phyloP scores from a whole-genome alignment of 2,797 vertebrate species.

The Pangasius macronema region DNA sequence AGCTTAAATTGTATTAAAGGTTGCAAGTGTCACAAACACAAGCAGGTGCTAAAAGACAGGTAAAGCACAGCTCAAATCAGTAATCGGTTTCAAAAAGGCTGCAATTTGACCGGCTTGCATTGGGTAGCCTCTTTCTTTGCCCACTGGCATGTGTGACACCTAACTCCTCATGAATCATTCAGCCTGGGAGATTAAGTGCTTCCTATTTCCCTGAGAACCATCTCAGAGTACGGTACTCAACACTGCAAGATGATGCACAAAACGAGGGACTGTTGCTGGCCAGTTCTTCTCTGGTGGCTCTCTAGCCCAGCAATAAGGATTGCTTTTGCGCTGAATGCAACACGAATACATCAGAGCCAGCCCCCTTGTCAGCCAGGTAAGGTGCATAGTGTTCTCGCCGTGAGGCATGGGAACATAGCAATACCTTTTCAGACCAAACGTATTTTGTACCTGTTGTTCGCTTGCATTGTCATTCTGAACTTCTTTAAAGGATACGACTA shows the following conservation, averaged over 20 bases:
- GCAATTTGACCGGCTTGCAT: conserved; percentile 67
- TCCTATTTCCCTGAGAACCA: conserved; percentile 25
- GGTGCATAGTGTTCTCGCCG: conserved; percentile 9
- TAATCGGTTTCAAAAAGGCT: conserved; percentile 70
- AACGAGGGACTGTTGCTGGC: conserved; percentile 27
- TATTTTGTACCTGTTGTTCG: conserved; percentile 17
- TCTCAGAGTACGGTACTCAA: conserved; percentile 20
- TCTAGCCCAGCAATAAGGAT: conserved; percentile 31
- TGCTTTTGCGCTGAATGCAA: conserved; percentile 43
- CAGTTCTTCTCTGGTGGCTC: conserved; percentile 52
- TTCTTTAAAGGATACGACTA: neutral
- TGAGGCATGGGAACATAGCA: conserved; percentile 5
- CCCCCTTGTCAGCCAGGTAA: conserved; percentile 72
- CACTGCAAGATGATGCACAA: conserved; percentile 49
- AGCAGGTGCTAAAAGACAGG: conserved; percentile 39
- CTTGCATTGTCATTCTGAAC: neutral
- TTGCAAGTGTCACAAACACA: neutral
- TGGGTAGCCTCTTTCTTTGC: conserved; percentile 49
- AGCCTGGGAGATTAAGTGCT: conserved; percentile 65
- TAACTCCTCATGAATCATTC: conserved; percentile 77
- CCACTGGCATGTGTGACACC: conserved; percentile 64
- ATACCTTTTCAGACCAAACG: conserved; percentile 12
- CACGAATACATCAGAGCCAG: conserved; percentile 45
- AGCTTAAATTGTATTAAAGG: neutral
- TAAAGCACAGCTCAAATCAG: conserved; percentile 73